Percentiles rank a stretch among this genome's conserved stretches.
These are phyloP conservation scores for Cromileptes altivelis DNA, from an alignment of 2,113 vertebrate genomes.

Conservation along the genomic window DNA sequence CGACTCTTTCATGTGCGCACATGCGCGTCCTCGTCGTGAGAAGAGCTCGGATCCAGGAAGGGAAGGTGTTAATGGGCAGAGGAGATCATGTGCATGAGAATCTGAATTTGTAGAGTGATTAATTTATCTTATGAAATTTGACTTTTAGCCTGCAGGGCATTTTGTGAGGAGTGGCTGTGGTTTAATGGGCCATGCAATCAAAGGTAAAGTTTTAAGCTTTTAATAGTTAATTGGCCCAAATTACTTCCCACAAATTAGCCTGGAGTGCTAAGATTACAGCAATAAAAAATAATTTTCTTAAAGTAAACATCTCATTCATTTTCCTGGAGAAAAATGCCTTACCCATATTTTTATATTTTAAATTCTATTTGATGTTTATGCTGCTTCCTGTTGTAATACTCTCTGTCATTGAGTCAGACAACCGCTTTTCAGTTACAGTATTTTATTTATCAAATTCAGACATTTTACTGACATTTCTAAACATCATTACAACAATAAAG, in stretches of 20 bases:
- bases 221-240: not conserved
- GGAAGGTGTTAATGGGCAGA: not conserved
- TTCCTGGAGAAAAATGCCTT: too few species aligned
- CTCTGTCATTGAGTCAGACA: constrained; percentile 8
- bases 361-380: not conserved
- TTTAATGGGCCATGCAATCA: too few species aligned
- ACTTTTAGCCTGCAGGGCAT: too few species aligned
- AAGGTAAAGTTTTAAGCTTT: too few species aligned
- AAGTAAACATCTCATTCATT: too few species aligned
- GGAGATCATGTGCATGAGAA: too few species aligned
- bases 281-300: not conserved
- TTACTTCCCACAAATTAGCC: not conserved
- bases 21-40: constrained; percentile 5
- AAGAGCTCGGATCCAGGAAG: not conserved
- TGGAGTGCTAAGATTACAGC: not conserved
- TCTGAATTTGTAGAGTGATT: not conserved
- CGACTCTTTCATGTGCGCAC: constrained; percentile 54
- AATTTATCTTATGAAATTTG: not conserved
- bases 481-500: constrained; percentile 65
- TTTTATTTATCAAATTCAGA: constrained; percentile 75
- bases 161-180: not conserved
- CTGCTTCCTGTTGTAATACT: not conserved
- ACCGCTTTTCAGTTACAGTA: constrained; percentile 29
- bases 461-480: constrained; percentile 63
- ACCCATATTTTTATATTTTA: not conserved